Conservation (phyloP, 2,888 invertebrate species). For the Toxonevra muliebris region DNA sequence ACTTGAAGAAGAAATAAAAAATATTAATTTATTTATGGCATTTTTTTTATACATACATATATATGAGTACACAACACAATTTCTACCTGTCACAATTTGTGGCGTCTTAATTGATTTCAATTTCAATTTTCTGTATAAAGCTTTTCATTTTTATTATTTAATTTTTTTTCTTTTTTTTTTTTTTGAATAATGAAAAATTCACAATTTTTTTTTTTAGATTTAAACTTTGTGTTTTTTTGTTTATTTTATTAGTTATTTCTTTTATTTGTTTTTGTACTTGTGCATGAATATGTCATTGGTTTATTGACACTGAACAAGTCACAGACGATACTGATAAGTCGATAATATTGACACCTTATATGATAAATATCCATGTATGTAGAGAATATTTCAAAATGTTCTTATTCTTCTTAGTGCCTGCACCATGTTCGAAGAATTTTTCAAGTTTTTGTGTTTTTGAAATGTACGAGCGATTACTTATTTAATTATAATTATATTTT, state of each 20-base stretch:
- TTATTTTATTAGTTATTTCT: neutral
- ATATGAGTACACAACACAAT: neutral
- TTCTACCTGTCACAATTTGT: slow-evolving; percentile 13
- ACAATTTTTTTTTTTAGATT: too few relatives aligned
- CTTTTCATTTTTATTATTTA: neutral
- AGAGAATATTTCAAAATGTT: too few relatives aligned
- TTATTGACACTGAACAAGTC: slow-evolving; percentile 2
- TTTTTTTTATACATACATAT: too few relatives aligned
- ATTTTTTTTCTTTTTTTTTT: neutral
- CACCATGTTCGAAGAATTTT: too few relatives aligned
- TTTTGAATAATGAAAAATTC: neutral
- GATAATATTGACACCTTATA: neutral
- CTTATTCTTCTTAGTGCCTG: too few relatives aligned
- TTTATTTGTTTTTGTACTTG: neutral
- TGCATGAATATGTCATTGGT: neutral
- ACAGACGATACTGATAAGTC: neutral
- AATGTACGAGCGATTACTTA: too few relatives aligned
- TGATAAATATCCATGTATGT: neutral
- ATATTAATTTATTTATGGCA: slow-evolving; percentile 5
- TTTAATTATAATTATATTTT: too few relatives aligned
- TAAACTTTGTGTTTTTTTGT: too few relatives aligned
- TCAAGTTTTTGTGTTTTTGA: too few relatives aligned
- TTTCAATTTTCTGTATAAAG: neutral
- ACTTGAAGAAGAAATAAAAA: slow-evolving; percentile 10
- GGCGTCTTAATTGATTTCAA: slow-evolving; percentile 17